Evolutionary conservation across 2,797 vertebrate genomes (phyloP).

Genomic region (Pseudotriccus pelzelni): DNA sequence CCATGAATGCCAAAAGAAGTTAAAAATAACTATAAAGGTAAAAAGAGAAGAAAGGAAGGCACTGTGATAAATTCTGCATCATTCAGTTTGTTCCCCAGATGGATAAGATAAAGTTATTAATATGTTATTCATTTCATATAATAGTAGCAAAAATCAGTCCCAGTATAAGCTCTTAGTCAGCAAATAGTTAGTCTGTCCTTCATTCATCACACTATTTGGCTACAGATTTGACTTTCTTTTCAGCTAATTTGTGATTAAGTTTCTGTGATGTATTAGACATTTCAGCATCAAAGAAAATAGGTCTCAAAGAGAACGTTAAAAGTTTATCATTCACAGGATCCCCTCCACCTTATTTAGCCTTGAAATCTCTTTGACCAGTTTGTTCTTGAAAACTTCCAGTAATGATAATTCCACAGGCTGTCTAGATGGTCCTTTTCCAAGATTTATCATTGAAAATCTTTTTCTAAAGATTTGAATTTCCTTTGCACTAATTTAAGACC

Average conservation of each 20-base stretch:
- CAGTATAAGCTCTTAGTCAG: neutral
- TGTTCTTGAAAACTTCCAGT: conserved; percentile 2
- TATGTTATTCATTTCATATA: neutral
- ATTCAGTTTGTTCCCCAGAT: neutral
- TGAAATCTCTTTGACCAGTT: neutral
- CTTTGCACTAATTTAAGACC: conserved; percentile 54
- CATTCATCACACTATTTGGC: neutral
- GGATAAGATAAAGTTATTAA: neutral
- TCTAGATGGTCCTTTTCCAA: neutral
- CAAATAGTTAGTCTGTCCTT: neutral
- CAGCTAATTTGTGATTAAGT: neutral
- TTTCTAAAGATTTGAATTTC: conserved; percentile 62
- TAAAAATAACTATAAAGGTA: neutral
- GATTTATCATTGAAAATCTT: conserved; percentile 60
- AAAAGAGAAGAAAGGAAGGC: neutral
- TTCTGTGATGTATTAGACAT: neutral
- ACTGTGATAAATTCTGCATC: neutral
- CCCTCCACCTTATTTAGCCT: neutral
- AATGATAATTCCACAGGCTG: neutral
- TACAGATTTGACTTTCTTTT: neutral
- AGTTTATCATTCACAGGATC: neutral
- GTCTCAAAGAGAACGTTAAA: neutral
- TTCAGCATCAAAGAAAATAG: neutral
- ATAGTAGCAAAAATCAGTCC: neutral
- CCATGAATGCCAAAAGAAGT: neutral